Evolutionary conservation across 2,888 invertebrate species (phyloP).

Genomic region (Auanema freiburgensis): DNA sequence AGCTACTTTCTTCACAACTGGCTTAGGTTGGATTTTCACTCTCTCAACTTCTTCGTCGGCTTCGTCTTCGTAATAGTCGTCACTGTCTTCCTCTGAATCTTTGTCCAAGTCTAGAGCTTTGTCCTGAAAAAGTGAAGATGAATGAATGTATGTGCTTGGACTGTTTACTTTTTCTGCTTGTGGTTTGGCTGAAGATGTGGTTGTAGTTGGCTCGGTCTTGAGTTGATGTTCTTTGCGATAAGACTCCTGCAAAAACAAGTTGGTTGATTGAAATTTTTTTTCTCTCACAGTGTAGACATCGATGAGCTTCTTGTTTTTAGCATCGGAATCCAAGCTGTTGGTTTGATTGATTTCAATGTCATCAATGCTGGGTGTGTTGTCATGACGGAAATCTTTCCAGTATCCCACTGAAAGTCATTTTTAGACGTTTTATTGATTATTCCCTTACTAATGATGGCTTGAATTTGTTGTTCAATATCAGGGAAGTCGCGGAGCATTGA

Average conservation of each 20-base stretch:
- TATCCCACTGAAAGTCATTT: slow-evolving; percentile 46
- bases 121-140: too few relatives aligned
- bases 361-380: slow-evolving; percentile 61
- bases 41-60: slow-evolving; percentile 1
- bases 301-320: slow-evolving; percentile 54
- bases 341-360: slow-evolving; percentile 33
- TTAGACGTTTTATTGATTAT: not conserved
- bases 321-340: slow-evolving; percentile 36
- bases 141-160: not conserved
- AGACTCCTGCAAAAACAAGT: not conserved
- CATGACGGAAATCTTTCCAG: slow-evolving; percentile 62
- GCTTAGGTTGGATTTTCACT: not conserved
- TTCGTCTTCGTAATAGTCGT: slow-evolving; percentile 54
- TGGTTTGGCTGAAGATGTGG: not conserved
- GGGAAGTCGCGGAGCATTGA: slow-evolving; percentile 64
- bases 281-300: slow-evolving; percentile 39
- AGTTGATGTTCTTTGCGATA: not conserved
- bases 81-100: slow-evolving; percentile 49
- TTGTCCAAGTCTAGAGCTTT: slow-evolving; percentile 9
- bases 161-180: not conserved
- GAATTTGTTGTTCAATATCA: slow-evolving; percentile 56
- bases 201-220: not conserved
- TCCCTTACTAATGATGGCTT: slow-evolving; percentile 52
- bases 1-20: too few relatives aligned
- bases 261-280: not conserved